These are phyloP conservation scores for Apostichopus californicus DNA, from an alignment of 35 echinoderm and acorn worm genomes.

Conservation along the genomic window DNA sequence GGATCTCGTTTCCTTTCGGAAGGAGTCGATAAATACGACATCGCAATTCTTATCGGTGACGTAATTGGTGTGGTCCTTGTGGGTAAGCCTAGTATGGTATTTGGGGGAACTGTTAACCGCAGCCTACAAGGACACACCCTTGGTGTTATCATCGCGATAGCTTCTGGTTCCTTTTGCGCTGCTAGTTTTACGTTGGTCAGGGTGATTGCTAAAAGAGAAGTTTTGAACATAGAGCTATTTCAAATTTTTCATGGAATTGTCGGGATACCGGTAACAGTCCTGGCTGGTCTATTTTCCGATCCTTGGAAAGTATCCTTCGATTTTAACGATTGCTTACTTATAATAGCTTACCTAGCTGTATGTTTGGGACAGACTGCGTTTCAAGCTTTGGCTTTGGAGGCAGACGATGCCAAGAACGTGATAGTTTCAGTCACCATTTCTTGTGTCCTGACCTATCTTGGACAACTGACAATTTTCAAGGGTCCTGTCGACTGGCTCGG, in stretches of 20 bases:
- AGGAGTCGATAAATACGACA: neutral
- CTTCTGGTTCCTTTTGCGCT: neutral
- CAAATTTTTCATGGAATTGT: conserved; percentile 11
- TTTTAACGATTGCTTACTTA: neutral
- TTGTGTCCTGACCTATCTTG: neutral
- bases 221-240: neutral
- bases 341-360: neutral
- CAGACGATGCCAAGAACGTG: neutral
- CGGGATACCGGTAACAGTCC: neutral
- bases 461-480: neutral
- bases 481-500: neutral
- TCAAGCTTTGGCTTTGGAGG: neutral
- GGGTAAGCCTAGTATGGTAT: neutral
- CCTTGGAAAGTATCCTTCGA: neutral
- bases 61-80: neutral
- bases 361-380: neutral
- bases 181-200: neutral
- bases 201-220: neutral
- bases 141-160: neutral
- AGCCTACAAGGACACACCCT: neutral
- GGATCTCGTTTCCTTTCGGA: neutral
- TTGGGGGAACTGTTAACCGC: neutral
- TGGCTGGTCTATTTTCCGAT: neutral
- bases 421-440: neutral
- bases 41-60: neutral